Evolutionary conservation across 2,888 invertebrate species (phyloP).

Genomic region (Cryptus viduatorius): DNA sequence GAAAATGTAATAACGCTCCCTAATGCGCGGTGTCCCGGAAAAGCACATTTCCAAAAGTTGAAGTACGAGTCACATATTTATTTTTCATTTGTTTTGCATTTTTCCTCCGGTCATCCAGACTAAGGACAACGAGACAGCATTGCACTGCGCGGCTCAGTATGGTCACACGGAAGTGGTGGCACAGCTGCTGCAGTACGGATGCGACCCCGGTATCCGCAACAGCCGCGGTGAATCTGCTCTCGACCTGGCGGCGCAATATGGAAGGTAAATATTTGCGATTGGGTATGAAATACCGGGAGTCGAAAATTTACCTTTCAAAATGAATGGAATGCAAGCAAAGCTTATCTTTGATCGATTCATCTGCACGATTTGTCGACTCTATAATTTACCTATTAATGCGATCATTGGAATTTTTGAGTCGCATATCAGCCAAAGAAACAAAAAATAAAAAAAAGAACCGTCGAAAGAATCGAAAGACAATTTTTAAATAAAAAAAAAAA

Average conservation of each 20-base stretch:
- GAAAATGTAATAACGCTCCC: too few species aligned
- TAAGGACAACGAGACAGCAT: conserved; percentile 95
- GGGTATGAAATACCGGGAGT: conserved; percentile 14
- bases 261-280: conserved; percentile 87
- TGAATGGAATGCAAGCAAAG: neutral
- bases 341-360: conserved; percentile 5
- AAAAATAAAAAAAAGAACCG: too few species aligned
- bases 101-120: conserved; percentile 87
- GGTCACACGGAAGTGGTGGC: conserved; percentile 95
- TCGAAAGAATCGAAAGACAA: too few species aligned
- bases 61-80: neutral
- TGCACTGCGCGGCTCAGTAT: conserved; percentile 97
- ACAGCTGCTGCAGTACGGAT: conserved; percentile 93
- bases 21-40: neutral
- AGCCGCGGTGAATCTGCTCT: conserved; percentile 95
- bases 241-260: conserved; percentile 97
- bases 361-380: neutral
- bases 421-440: too few species aligned
- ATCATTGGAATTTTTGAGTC: neutral
- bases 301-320: conserved; percentile 2
- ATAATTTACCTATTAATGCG: neutral
- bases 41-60: neutral
- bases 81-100: conserved; percentile 35
- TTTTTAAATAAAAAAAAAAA: too few species aligned
- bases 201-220: conserved; percentile 95